A percentile compares a stretch with the other conserved stretches of the same genome.
These are phyloP conservation scores for Calliphora vicina DNA, from an alignment of 1,140 invertebrate species.

Conservation along the genomic window DNA sequence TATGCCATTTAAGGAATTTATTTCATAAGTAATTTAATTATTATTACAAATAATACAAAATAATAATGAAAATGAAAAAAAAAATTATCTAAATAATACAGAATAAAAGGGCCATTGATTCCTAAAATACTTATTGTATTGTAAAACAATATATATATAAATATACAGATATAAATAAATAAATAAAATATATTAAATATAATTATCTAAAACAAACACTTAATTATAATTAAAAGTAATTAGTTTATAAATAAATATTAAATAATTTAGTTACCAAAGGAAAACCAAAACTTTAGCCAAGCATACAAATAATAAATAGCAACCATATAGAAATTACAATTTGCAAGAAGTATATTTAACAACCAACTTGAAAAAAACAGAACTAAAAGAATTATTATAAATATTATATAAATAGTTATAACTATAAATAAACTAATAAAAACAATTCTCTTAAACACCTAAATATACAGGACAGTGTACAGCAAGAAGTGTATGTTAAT, in stretches of 20 bases:
- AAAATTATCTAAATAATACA: background rate
- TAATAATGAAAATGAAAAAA: background rate
- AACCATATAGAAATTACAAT: background rate
- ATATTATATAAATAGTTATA: background rate
- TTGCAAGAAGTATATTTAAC: background rate
- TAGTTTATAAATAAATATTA: too few relatives aligned
- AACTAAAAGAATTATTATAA: background rate
- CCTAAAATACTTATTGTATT: conserved; percentile 27
- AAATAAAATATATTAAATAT: background rate
- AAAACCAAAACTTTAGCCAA: background rate
- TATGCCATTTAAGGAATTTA: conserved; percentile 27
- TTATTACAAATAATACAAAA: conserved; percentile 6
- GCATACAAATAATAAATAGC: background rate
- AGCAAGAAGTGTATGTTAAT: too few relatives aligned
- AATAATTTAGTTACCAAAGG: background rate
- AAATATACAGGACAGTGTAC: too few relatives aligned
- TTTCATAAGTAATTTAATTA: background rate
- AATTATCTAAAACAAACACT: background rate
- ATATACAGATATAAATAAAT: conserved; percentile 6
- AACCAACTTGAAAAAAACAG: background rate
- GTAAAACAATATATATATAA: conserved; percentile 18
- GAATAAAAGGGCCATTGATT: conserved; percentile 25
- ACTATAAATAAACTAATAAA: too few relatives aligned
- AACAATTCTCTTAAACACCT: too few relatives aligned
- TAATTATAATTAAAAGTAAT: conserved; percentile 7